These are phyloP conservation scores for Limnothrissa miodon DNA, from an alignment of 2,113 vertebrate species.

Conservation along the genomic window DNA sequence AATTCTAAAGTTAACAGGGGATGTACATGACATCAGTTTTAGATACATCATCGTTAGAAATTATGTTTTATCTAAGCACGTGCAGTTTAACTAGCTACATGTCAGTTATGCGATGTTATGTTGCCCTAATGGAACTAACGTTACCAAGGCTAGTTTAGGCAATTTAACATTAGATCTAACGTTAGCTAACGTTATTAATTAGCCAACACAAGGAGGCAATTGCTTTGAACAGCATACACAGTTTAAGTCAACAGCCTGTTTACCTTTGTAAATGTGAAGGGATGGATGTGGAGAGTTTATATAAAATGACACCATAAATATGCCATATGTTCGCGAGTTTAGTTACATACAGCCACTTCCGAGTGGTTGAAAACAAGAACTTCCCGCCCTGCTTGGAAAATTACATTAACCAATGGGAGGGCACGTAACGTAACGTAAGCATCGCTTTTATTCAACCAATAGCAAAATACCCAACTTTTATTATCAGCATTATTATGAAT, in stretches of 20 bases:
- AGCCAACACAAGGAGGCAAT: background rate
- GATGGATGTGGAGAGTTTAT: background rate
- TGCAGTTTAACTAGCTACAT: background rate
- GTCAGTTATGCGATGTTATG: background rate
- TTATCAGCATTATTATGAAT: background rate
- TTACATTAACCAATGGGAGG: background rate
- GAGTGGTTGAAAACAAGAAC: background rate
- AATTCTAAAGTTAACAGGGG: background rate
- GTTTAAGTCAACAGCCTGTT: background rate
- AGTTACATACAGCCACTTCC: background rate
- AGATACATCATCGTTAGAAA: background rate
- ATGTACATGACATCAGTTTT: background rate
- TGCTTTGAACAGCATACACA: background rate
- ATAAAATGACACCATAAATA: background rate
- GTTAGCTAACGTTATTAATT: background rate
- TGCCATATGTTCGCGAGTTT: background rate
- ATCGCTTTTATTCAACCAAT: background rate
- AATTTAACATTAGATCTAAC: too few species aligned
- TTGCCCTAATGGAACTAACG: background rate
- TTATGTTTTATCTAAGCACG: background rate
- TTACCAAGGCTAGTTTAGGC: background rate
- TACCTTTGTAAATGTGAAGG: slow-evolving; percentile 9
- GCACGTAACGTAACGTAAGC: background rate
- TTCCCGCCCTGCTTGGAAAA: slow-evolving; percentile 7
- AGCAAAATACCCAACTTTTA: background rate